Evolutionary conservation across 2,113 vertebrate species (phyloP).

Genomic region (Elephas maximus): DNA sequence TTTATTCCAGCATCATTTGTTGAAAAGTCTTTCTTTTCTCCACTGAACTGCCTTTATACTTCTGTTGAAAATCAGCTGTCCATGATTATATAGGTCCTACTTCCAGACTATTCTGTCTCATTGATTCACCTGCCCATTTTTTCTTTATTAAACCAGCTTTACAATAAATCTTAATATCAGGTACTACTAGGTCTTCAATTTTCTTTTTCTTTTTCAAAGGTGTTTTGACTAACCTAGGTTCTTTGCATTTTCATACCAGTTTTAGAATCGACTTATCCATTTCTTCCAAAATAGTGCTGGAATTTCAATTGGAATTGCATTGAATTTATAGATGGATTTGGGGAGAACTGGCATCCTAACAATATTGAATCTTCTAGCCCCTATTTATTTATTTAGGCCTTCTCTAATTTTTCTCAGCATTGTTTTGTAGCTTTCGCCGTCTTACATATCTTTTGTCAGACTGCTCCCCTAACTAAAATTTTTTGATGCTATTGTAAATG

Average conservation of each 20-base stretch:
- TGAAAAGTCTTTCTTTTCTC: background rate
- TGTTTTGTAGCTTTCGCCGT: conserved; percentile 47
- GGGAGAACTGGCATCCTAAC: conserved; percentile 6
- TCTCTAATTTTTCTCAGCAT: conserved; percentile 23
- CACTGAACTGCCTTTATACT: background rate
- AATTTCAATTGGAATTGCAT: conserved; percentile 31
- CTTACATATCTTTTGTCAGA: background rate
- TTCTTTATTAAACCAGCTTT: background rate
- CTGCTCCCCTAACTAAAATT: background rate
- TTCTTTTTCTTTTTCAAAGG: conserved; percentile 42
- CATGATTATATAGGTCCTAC: background rate
- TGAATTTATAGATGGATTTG: conserved; percentile 1
- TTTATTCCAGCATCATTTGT: background rate
- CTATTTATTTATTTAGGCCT: conserved; percentile 28
- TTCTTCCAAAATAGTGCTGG: conserved; percentile 30
- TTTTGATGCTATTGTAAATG: background rate
- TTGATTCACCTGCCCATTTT: background rate
- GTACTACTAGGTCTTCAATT: background rate
- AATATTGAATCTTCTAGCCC: background rate
- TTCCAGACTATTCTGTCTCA: background rate
- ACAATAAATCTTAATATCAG: conserved; percentile 16
- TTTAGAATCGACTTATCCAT: conserved; percentile 28
- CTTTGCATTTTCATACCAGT: conserved; percentile 5
- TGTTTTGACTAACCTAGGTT: conserved; percentile 38
- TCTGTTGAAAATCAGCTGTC: background rate